Conservation (phyloP, 2,797 vertebrate species). For the Darevskia mixta region DNA sequence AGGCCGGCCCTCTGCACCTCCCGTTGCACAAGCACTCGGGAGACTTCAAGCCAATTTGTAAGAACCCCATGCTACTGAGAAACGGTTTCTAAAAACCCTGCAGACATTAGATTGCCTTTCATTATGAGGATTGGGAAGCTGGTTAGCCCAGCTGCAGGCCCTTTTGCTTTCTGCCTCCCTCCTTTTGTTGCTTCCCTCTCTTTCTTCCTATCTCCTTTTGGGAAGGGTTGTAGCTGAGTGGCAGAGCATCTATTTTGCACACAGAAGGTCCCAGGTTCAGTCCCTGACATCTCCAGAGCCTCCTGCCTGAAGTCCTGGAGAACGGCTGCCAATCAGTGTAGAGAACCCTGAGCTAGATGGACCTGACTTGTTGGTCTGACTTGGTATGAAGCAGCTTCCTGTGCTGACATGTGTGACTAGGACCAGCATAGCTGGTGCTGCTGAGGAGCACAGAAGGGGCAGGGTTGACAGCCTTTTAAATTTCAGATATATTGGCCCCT, state of each 20-base stretch:
- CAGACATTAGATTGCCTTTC: constrained; percentile 9
- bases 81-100: not conserved
- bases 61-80: not conserved
- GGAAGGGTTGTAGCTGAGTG: not conserved
- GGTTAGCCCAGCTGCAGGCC: not conserved
- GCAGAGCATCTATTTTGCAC: not conserved
- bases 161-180: not conserved
- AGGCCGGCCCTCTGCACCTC: not conserved
- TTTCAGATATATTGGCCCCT: not conserved
- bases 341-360: not conserved
- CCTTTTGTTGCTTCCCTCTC: not conserved
- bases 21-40: constrained; percentile 4
- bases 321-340: not conserved
- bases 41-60: constrained; percentile 30
- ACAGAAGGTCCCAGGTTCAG: not conserved
- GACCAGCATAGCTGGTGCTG: too few species aligned
- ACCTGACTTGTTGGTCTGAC: too few species aligned
- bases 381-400: too few species aligned
- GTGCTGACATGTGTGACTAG: too few species aligned
- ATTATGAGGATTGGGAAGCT: not conserved
- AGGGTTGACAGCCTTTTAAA: not conserved
- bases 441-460: not conserved
- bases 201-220: not conserved
- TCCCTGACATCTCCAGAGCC: not conserved
- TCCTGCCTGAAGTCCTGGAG: too few species aligned